phyloP scores from a whole-genome alignment of 2,797 vertebrate species.

The Xenentodon cancila region DNA sequence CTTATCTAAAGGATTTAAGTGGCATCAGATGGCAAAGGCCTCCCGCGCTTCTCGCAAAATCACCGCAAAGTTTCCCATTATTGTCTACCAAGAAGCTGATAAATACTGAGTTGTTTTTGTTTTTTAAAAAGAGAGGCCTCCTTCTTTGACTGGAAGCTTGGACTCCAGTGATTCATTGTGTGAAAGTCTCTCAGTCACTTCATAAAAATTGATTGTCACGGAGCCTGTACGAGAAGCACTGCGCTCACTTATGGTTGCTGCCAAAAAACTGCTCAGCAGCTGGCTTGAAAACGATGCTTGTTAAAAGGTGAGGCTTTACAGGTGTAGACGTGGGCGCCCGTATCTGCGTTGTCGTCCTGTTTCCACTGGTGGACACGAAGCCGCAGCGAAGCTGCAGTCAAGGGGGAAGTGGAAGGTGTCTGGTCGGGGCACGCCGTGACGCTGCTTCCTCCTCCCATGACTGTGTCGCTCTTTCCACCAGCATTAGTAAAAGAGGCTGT shows the following conservation, averaged over 20 bases:
- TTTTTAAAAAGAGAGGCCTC: constrained; percentile 24
- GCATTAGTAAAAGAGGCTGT: constrained; percentile 75
- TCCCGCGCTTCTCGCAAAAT: constrained; percentile 62
- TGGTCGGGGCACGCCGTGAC: constrained; percentile 81
- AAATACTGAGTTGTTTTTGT: constrained; percentile 38
- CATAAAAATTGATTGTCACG: neutral
- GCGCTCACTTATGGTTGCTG: neutral
- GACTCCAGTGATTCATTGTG: constrained; percentile 51
- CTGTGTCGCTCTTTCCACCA: constrained; percentile 84
- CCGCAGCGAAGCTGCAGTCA: neutral
- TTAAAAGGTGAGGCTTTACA: constrained; percentile 2
- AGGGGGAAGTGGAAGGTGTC: constrained; percentile 72
- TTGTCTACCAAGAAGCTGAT: constrained; percentile 45
- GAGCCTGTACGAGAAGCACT: neutral
- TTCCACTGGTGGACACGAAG: constrained; percentile 56
- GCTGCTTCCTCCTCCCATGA: constrained; percentile 88
- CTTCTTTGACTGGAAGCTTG: constrained; percentile 2
- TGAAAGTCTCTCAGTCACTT: constrained; percentile 38
- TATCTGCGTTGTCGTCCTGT: constrained; percentile 23
- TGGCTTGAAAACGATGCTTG: neutral
- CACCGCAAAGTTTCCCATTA: constrained; percentile 2
- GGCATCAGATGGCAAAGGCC: constrained; percentile 28
- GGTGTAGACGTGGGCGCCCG: constrained; percentile 9
- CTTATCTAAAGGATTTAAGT: constrained; percentile 10
- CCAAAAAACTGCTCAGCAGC: too few species aligned